Evolutionary conservation across 1,140 invertebrate genomes (phyloP), one percentile per base, ranked within the genome.

Genomic region (Papilio helenus): DNA sequence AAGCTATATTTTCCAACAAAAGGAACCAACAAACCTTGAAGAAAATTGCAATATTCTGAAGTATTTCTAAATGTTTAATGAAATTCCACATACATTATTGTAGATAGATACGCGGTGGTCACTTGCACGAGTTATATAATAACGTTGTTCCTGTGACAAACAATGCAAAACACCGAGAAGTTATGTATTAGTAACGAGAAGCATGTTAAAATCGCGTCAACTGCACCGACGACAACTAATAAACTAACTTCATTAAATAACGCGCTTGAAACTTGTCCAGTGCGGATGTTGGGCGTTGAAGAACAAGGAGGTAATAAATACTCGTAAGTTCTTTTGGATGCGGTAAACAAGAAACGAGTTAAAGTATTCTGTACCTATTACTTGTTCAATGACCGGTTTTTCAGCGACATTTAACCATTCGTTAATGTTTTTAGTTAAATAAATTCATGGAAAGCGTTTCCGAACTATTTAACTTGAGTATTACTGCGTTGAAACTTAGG

Each of bases 241-340:
- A 87, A 88, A 90, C 88, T 89, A 92, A 92, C 87, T 92, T 91
- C 86, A 90, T 91, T 91, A 91, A 92, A 92, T 91, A 91, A 90
- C 85, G 86, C 86, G 85, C 87, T 86, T 79, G 72, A 82, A 92
- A 90, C 90, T 92, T 89, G 88, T 83, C 84, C 87, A 86, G 68
- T 84, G 85, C 85, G 81, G 82, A 86, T 85, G 79, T 74, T 79
- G 26, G n/a, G 29, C 51, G 81, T 80, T 85, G 79, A 83, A 80
- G 44, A 72, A 82, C 81, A 72, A 49, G 73, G 78, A 79, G 14
- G 78, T 42, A 55, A 65, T 76, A 76, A 18, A 5, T 61, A 39
- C 34, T 39, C 7, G 34, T 39, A 8, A 68, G 9, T 49, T 18
- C 12, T 14, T 44, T 42, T 81, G 79, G 84, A 85, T 83, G 68